These are phyloP conservation scores for Trematocara zebra DNA, from an alignment of 2,113 vertebrate species.

Conservation along the genomic window DNA sequence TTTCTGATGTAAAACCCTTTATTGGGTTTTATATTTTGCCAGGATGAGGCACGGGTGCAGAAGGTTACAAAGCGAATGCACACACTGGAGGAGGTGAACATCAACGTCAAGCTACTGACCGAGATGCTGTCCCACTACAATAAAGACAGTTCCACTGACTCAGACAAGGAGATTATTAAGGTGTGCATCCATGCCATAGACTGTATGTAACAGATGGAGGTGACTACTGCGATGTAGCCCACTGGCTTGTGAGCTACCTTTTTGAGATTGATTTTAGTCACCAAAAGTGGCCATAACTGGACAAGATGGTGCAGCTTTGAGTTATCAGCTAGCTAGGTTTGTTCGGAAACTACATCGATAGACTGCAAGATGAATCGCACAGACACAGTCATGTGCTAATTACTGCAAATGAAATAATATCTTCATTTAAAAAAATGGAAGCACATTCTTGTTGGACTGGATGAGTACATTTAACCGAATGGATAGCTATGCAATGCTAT, in stretches of 20 bases:
- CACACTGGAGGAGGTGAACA: conserved; percentile 89
- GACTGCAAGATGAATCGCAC: not conserved
- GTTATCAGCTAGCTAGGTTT: not conserved
- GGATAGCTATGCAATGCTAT: not conserved
- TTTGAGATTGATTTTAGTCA: not conserved
- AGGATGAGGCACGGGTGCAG: conserved; percentile 94
- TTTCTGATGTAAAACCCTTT: not conserved
- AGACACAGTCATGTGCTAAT: not conserved
- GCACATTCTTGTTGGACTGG: not conserved
- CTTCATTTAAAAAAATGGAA: not conserved
- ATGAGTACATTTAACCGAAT: not conserved
- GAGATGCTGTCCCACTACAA: conserved; percentile 94
- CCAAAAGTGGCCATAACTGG: not conserved
- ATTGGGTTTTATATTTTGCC: not conserved
- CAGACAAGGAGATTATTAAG: conserved; percentile 91
- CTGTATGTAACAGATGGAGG: not conserved
- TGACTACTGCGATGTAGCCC: not conserved
- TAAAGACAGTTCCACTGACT: conserved; percentile 82
- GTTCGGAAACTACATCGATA: not conserved
- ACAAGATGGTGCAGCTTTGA: not conserved
- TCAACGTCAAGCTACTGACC: conserved; percentile 88
- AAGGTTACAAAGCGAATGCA: conserved; percentile 84
- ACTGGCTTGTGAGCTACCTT: not conserved
- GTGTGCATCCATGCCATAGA: conserved; percentile 32
- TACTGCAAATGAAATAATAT: not conserved